Evolutionary conservation across 2,797 vertebrate genomes (phyloP).

Genomic region (Cirrhinus molitorella): DNA sequence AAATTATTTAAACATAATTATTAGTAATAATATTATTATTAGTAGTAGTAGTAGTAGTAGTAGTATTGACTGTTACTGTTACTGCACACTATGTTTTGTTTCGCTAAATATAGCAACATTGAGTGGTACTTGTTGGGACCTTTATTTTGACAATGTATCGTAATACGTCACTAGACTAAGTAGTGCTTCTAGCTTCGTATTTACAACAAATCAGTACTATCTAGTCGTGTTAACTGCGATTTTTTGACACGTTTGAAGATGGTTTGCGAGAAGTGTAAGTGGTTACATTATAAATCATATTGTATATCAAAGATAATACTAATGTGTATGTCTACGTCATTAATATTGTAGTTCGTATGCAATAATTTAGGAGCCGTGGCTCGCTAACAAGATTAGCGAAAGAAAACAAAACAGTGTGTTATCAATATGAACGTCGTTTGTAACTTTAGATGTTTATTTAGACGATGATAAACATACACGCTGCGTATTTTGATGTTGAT

Average conservation of each 20-base stretch:
- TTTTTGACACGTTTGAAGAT: slow-evolving; percentile 58
- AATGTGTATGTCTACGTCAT: neutral
- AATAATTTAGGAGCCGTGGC: neutral
- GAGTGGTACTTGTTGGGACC: neutral
- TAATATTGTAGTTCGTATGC: neutral
- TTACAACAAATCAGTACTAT: neutral
- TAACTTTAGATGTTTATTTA: no score
- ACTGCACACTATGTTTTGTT: neutral
- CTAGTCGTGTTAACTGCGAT: neutral
- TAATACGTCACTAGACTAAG: neutral
- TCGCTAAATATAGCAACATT: neutral
- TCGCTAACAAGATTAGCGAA: neutral
- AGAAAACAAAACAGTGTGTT: neutral
- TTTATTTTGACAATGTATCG: slow-evolving; percentile 18
- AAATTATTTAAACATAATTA: neutral
- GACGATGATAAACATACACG: neutral
- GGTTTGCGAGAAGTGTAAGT: slow-evolving; percentile 84
- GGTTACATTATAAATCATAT: neutral
- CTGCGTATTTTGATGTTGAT: neutral
- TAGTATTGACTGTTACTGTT: neutral
- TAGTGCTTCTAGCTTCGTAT: neutral
- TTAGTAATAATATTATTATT: neutral
- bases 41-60: neutral
- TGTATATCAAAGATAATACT: no score
- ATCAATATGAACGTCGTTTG: neutral